phyloP scores from a whole-genome alignment of 2,113 vertebrate species.

The Serinus canaria region DNA sequence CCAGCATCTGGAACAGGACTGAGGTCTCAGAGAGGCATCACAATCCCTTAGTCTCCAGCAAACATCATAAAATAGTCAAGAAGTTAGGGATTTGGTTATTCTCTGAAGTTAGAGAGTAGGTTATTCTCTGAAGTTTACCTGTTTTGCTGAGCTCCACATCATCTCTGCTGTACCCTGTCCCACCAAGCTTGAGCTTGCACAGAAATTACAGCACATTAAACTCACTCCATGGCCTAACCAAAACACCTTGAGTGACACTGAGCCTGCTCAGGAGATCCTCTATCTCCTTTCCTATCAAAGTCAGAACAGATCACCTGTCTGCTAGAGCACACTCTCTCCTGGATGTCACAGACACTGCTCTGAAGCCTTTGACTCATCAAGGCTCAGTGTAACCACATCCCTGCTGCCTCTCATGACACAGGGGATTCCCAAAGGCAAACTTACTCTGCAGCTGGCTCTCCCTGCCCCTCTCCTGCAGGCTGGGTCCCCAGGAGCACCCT shows the following conservation, averaged over 20 bases:
- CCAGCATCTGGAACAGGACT: background rate
- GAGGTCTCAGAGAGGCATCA: background rate
- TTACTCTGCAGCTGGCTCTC: background rate
- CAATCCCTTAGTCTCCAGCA: background rate
- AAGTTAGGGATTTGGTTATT: background rate
- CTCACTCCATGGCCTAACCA: background rate
- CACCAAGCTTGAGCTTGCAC: background rate
- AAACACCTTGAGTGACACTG: background rate
- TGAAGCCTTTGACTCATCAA: background rate
- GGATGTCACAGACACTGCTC: background rate
- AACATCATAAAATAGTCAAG: background rate
- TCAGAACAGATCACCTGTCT: background rate
- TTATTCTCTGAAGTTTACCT: background rate
- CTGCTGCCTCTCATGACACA: background rate
- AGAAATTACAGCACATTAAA: background rate
- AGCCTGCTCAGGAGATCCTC: background rate
- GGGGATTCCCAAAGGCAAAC: background rate
- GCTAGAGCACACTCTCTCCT: background rate
- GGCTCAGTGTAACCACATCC: background rate
- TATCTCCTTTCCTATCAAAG: background rate
- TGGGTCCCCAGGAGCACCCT: background rate
- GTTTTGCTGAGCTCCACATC: background rate
- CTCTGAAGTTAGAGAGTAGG: background rate
- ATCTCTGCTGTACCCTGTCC: background rate
- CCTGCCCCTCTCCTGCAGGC: background rate